Percentiles rank a stretch among this genome's conserved stretches.
These are phyloP conservation scores for Agraylea sexmaculata DNA, from an alignment of 1,140 invertebrate genomes.

Conservation along the genomic window DNA sequence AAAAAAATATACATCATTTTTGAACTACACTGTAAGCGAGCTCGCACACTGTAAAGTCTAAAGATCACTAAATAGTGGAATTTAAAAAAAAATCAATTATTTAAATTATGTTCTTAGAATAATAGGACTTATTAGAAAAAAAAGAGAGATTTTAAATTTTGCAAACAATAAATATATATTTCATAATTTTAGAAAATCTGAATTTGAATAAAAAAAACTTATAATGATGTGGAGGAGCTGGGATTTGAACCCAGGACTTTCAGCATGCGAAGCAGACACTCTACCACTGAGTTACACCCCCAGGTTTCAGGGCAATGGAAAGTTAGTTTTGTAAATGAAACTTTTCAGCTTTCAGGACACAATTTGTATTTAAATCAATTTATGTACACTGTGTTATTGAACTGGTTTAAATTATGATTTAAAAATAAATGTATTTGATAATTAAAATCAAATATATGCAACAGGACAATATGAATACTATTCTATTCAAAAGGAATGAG, in stretches of 20 bases:
- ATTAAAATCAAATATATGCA: too few species aligned
- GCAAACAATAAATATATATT: background rate
- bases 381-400: too few species aligned
- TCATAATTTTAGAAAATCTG: background rate
- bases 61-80: background rate
- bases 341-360: too few species aligned
- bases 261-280: constrained; percentile 67
- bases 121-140: too few species aligned
- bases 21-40: too few species aligned
- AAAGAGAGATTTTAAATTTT: background rate
- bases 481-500: too few species aligned
- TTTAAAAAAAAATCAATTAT: background rate
- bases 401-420: background rate
- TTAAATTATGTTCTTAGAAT: too few species aligned
- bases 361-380: too few species aligned
- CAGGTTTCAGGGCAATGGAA: constrained; percentile 18
- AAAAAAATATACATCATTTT: too few species aligned
- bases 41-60: background rate
- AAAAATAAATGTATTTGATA: background rate
- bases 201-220: constrained; percentile 20
- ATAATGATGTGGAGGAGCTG: constrained; percentile 46
- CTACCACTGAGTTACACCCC: constrained; percentile 68
- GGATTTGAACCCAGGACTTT: constrained; percentile 68
- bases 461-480: too few species aligned
- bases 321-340: background rate